phyloP scores from a whole-genome alignment of 30 jellyfish, hydroid and myxozoan genomes.

The Chironex yamaguchii region DNA sequence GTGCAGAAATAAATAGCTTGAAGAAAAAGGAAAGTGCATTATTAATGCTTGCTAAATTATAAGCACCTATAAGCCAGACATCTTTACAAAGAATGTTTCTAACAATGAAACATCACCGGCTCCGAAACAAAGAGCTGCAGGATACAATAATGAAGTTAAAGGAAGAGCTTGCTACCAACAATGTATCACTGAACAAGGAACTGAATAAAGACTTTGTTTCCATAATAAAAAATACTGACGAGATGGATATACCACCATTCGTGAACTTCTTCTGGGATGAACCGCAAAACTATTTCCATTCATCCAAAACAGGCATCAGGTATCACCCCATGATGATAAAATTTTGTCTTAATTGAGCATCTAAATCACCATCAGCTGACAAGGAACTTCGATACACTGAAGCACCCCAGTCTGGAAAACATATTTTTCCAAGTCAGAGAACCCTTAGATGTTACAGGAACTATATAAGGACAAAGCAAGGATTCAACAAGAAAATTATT shows the following conservation, averaged over 20 bases:
- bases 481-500: conserved; percentile 30
- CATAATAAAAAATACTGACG: conserved; percentile 28
- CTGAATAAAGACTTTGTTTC: conserved; percentile 23
- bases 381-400: neutral
- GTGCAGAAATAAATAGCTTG: neutral
- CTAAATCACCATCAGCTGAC: conserved; percentile 12
- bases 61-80: conserved; percentile 28
- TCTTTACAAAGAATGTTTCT: conserved; percentile 4
- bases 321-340: neutral
- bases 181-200: conserved; percentile 14
- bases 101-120: conserved; percentile 50
- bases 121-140: conserved; percentile 56
- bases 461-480: conserved; percentile 34
- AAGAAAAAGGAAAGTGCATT: neutral
- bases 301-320: neutral
- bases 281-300: conserved; percentile 19
- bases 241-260: conserved; percentile 61
- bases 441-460: conserved; percentile 3
- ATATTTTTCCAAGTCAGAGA: conserved; percentile 1
- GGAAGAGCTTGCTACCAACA: conserved; percentile 26
- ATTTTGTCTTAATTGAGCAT: neutral
- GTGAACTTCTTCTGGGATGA: conserved; percentile 83
- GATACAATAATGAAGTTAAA: conserved; percentile 14
- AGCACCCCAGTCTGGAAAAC: neutral
- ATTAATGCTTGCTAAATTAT: conserved; percentile 9